A percentile compares a stretch with the other conserved stretches of the same genome.
Evolutionary conservation across 2,888 invertebrate genomes (phyloP).

Genomic region (Conops quadrifasciatus): DNA sequence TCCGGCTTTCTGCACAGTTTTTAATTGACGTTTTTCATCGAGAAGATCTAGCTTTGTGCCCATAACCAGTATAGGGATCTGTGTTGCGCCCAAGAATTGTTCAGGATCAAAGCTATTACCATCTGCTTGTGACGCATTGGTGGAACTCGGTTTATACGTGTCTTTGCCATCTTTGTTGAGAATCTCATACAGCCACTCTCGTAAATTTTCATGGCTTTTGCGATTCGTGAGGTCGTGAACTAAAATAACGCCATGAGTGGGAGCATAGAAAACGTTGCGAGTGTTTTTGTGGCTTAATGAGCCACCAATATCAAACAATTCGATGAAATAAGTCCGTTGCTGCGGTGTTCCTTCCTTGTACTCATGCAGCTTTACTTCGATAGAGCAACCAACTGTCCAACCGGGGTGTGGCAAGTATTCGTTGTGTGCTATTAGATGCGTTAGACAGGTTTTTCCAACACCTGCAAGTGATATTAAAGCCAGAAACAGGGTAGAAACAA

Average conservation of each 20-base stretch:
- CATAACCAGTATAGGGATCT: conserved; percentile 93
- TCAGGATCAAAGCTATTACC: conserved; percentile 76
- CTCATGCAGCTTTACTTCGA: conserved; percentile 94
- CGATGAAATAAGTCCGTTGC: conserved; percentile 91
- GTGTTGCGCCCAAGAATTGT: conserved; percentile 83
- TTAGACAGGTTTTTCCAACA: conserved; percentile 96
- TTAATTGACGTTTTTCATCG: conserved; percentile 74
- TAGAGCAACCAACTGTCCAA: conserved; percentile 96
- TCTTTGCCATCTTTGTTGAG: conserved; percentile 75
- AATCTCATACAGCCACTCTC: conserved; percentile 93
- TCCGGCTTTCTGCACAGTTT: conserved; percentile 58
- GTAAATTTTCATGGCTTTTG: conserved; percentile 92
- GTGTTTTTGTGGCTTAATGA: conserved; percentile 92
- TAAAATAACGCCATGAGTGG: conserved; percentile 93
- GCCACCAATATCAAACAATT: conserved; percentile 98
- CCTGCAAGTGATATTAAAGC: conserved; percentile 72
- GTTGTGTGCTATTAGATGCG: conserved; percentile 88
- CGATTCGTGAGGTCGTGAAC: conserved; percentile 97
- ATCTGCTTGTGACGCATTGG: conserved; percentile 43
- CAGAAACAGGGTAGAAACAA: not conserved
- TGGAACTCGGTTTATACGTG: conserved; percentile 50
- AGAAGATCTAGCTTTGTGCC: conserved; percentile 92
- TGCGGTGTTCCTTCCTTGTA: conserved; percentile 93
- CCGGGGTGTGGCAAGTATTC: conserved; percentile 86
- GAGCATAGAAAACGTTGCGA: conserved; percentile 92